Evolutionary conservation across 2,888 invertebrate genomes (phyloP), one percentile per base, ranked within the genome.

Genomic region (Drosophila paranaensis): DNA sequence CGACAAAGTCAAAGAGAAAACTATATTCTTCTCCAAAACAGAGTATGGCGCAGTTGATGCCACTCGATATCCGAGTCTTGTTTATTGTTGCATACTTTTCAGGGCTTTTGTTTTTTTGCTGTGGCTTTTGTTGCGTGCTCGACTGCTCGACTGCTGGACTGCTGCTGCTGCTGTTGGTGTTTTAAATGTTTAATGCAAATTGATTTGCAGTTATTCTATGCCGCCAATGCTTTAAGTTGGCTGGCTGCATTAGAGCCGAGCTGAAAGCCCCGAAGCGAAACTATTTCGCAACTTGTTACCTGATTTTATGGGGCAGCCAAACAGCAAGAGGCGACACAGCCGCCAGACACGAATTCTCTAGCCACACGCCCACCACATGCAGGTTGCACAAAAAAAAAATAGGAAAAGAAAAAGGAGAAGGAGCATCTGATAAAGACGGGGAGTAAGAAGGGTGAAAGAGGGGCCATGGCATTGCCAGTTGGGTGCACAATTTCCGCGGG

Each of bases 401-500:
- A n/a, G n/a, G n/a, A n/a, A 54, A 54, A 33, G 20, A 30, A 27
- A 3, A 27, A n/a, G n/a, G 13, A 14, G 27, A 13, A 54, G 42
- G 30, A 40, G 54, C 10, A 37, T 37, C 48, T 50, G 37, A n/a
- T 8, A 25, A 33, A 45, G 27, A 30, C 1, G n/a, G 14, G 20
- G 20, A n/a, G 48, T 30, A 16, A 33, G 16, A n/a, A 20, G 33
- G 14, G 35, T 16, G 30, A 58, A 63, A 50, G n/a, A 39, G 50
- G 56, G 35, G 20, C 39, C 45, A n/a, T 65, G 65, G 73, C 64
- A 77, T 81, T 83, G 71, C 85, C 86, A 74, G 81, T 82, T 85
- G 71, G 86, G 67, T 86, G 84, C 84, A 82, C 84, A 82, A 82
- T 86, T 82, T 74, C 77, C 77, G 70, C 82, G 61, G 83, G 82